Percentiles rank a stretch among this genome's conserved stretches.
These are phyloP conservation scores for Anguilla japonica DNA, from an alignment of 2,113 vertebrate species.

Conservation along the genomic window DNA sequence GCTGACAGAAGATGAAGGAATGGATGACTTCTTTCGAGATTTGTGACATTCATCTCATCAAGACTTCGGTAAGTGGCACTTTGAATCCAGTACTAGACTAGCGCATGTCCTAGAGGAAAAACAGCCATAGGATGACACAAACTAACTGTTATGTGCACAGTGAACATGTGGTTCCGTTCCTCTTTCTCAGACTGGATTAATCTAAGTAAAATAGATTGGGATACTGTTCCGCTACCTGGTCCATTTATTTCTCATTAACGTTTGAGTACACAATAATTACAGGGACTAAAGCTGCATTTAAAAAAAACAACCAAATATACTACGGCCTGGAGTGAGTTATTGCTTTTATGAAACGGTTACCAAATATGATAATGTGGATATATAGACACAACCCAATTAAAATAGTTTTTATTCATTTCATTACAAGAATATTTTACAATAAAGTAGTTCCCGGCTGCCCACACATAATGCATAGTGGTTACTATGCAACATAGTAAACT, in stretches of 20 bases:
- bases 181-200: constrained; percentile 7
- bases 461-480: no score
- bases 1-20: constrained; percentile 90
- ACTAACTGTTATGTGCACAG: not conserved
- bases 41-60: constrained; percentile 90
- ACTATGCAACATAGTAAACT: no score
- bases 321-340: no score
- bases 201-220: constrained; percentile 89
- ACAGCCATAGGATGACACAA: not conserved
- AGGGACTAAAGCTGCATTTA: no score
- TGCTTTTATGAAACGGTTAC: no score
- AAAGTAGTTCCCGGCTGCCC: no score
- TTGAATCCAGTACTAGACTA: not conserved
- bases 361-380: no score
- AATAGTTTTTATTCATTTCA: no score
- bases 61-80: constrained; percentile 85
- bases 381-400: no score
- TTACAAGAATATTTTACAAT: no score
- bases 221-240: constrained; percentile 83
- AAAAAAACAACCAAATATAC: no score
- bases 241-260: constrained; percentile 88
- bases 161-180: constrained; percentile 25
- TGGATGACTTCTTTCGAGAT: constrained; percentile 97
- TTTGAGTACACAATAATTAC: not conserved
- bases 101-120: not conserved